Conservation (phyloP, 2,113 vertebrate species). For the Alaudala cheleensis region DNA sequence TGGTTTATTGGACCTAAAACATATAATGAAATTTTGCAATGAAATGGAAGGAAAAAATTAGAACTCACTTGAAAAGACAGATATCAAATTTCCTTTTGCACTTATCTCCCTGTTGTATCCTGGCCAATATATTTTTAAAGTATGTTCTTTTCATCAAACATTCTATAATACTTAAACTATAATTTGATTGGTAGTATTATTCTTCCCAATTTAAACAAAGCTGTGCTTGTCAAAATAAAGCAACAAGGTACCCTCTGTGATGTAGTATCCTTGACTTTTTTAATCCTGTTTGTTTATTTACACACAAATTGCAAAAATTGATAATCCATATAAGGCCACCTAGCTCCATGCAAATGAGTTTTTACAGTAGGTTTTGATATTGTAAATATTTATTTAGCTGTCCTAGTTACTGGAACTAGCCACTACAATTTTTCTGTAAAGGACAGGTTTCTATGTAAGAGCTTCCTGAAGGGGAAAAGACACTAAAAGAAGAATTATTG, state of each 20-base stretch:
- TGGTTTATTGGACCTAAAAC: not conserved
- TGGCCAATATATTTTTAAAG: not conserved
- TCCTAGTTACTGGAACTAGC: not conserved
- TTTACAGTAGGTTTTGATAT: constrained; percentile 33
- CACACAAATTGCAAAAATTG: constrained; percentile 46
- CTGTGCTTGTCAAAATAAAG: constrained; percentile 13
- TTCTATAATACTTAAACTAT: not conserved
- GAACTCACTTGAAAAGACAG: not conserved
- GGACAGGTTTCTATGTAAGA: not conserved
- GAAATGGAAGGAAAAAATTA: not conserved
- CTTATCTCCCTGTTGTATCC: not conserved
- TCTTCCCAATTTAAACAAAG: constrained; percentile 12
- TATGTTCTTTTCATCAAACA: not conserved
- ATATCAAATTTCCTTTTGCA: not conserved
- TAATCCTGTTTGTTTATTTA: constrained; percentile 50
- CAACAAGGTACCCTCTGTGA: not conserved
- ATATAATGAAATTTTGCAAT: not conserved
- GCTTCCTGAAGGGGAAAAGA: constrained; percentile 3
- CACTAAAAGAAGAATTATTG: not conserved
- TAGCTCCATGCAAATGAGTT: constrained; percentile 42
- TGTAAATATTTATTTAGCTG: constrained; percentile 55
- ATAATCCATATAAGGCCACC: constrained; percentile 37
- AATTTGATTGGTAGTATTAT: not conserved
- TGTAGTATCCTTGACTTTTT: constrained; percentile 53
- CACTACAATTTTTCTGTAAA: not conserved